phyloP scores from a whole-genome alignment of 2,888 invertebrate species.

The Tachina fera region DNA sequence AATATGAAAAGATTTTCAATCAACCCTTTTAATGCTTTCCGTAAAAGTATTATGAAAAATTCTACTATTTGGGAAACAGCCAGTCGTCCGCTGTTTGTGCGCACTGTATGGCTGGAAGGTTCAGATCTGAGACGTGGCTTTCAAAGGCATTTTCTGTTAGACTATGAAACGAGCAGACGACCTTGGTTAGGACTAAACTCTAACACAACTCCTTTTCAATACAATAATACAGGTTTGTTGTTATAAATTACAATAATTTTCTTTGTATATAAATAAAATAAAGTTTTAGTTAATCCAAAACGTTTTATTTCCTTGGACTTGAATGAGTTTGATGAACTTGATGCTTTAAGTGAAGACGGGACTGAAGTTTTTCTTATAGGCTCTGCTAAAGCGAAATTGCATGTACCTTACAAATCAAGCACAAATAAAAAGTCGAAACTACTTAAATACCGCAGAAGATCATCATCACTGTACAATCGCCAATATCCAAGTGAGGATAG shows the following conservation, averaged over 20 bases:
- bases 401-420: constrained; percentile 38
- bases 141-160: constrained; percentile 81
- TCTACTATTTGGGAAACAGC: constrained; percentile 86
- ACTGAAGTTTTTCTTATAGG: constrained; percentile 69
- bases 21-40: not conserved
- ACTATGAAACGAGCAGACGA: constrained; percentile 78
- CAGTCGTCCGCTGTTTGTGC: constrained; percentile 86
- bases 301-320: constrained; percentile 64
- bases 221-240: constrained; percentile 35
- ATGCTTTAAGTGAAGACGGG: constrained; percentile 26
- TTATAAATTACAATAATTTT: not conserved
- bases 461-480: constrained; percentile 19
- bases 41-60: constrained; percentile 81
- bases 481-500: constrained; percentile 55
- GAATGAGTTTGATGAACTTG: constrained; percentile 47
- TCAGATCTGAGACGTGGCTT: constrained; percentile 84
- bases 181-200: constrained; percentile 62
- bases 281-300: constrained; percentile 60
- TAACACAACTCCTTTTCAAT: not conserved
- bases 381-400: constrained; percentile 72
- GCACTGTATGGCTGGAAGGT: constrained; percentile 86
- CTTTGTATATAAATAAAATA: not conserved
- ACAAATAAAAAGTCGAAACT: constrained; percentile 18
- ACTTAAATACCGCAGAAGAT: constrained; percentile 23
- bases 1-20: constrained; percentile 11